phyloP scores from a whole-genome alignment of 2,888 invertebrate genomes.

The Chalcosyrphus nemorum region DNA sequence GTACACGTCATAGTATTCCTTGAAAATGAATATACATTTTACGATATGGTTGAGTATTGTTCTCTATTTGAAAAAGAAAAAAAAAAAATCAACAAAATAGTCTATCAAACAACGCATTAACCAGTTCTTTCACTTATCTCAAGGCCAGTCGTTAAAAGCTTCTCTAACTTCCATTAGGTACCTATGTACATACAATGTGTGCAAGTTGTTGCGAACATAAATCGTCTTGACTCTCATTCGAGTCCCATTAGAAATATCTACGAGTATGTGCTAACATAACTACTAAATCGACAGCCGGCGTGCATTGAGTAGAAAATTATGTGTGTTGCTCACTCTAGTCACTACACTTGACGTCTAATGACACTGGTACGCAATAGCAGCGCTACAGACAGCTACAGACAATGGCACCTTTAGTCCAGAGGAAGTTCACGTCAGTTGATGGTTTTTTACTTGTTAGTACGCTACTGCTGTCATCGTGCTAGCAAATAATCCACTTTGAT shows the following conservation, averaged over 20 bases:
- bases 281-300: background rate
- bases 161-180: constrained; percentile 1
- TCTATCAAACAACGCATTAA: background rate
- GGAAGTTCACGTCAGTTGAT: constrained; percentile 43
- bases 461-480: constrained; percentile 6
- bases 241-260: constrained; percentile 14
- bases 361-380: constrained; percentile 35
- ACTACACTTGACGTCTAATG: constrained; percentile 24
- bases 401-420: constrained; percentile 27
- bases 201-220: constrained; percentile 8
- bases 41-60: too few species aligned
- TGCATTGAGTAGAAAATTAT: constrained; percentile 20
- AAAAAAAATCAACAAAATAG: background rate
- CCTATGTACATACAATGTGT: constrained; percentile 6
- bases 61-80: too few species aligned
- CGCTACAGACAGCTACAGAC: too few species aligned
- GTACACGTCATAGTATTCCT: too few species aligned
- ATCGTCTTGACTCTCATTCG: constrained; percentile 6
- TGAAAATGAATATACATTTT: too few species aligned
- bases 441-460: background rate
- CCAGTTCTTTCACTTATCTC: constrained; percentile 16
- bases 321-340: background rate
- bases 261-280: constrained; percentile 2
- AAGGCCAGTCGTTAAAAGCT: constrained; percentile 14
- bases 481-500: constrained; percentile 7